Evolutionary conservation across 1,140 invertebrate species (phyloP).

Genomic region (Cyclina sinensis): DNA sequence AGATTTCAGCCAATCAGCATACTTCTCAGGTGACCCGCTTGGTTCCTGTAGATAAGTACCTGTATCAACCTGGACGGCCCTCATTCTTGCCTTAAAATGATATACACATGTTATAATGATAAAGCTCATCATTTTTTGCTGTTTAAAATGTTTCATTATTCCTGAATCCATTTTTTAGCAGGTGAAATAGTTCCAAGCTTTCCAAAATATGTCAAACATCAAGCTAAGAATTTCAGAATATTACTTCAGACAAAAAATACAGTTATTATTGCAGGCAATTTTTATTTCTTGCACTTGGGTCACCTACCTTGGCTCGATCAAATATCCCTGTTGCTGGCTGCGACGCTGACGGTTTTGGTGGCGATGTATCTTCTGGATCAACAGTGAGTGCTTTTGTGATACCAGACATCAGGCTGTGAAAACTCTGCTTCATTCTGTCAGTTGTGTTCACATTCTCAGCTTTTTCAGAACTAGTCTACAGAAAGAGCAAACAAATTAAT

Average conservation of each 20-base stretch:
- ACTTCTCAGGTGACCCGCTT: slow-evolving; percentile 84
- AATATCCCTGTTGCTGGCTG: slow-evolving; percentile 67
- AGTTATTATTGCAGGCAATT: too few species aligned
- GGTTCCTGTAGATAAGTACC: slow-evolving; percentile 87
- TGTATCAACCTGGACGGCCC: slow-evolving; percentile 86
- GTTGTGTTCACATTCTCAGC: slow-evolving; percentile 88
- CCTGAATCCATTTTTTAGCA: too few species aligned
- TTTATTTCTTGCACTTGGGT: too few species aligned
- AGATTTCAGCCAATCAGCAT: slow-evolving; percentile 85
- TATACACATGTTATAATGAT: too few species aligned
- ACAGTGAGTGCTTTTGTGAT: slow-evolving; percentile 91
- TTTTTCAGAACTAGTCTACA: not conserved
- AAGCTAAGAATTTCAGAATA: too few species aligned
- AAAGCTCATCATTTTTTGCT: too few species aligned
- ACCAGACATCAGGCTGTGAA: slow-evolving; percentile 89
- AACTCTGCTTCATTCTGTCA: slow-evolving; percentile 90
- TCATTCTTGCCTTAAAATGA: slow-evolving; percentile 83
- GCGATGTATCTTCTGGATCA: slow-evolving; percentile 89
- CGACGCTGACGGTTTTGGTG: not conserved
- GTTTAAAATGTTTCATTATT: too few species aligned
- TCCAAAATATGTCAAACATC: too few species aligned
- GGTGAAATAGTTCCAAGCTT: too few species aligned
- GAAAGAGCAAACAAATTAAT: too few species aligned
- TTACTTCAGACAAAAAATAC: too few species aligned
- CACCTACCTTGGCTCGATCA: slow-evolving; percentile 80